Evolutionary conservation across 1,140 invertebrate species (phyloP).

Genomic region (Pantala flavescens): DNA sequence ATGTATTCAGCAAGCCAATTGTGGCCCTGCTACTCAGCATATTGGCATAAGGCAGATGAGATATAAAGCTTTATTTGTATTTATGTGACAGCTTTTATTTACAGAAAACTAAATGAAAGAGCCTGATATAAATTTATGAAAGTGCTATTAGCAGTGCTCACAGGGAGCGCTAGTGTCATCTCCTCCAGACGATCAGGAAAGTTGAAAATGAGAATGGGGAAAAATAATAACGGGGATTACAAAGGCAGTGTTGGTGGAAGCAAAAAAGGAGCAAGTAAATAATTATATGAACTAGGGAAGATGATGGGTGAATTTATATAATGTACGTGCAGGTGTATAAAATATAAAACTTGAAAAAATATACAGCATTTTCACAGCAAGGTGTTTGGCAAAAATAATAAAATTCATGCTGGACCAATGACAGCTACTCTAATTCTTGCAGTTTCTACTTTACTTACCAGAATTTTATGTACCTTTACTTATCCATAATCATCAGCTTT

Average conservation of each 20-base stretch:
- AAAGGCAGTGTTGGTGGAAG: conserved; percentile 23
- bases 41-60: conserved; percentile 26
- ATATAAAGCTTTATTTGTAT: no score
- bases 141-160: conserved; percentile 13
- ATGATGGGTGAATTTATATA: no score
- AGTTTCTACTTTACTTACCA: no score
- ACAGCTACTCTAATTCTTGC: no score
- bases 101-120: no score
- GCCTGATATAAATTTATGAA: not conserved
- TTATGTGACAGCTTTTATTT: no score
- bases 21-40: conserved; percentile 33
- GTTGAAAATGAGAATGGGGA: conserved; percentile 36
- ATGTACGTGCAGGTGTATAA: no score
- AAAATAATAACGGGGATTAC: conserved; percentile 20
- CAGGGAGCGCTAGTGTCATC: conserved; percentile 21
- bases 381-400: conserved; percentile 1
- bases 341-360: no score
- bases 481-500: no score
- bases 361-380: conserved; percentile 30
- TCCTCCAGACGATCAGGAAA: conserved; percentile 44
- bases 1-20: conserved; percentile 8
- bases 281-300: no score
- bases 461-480: no score
- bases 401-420: not conserved
- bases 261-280: conserved; percentile 12